A percentile compares a stretch with the other conserved stretches of the same genome.
These are phyloP conservation scores for Gastrophryne carolinensis DNA, from an alignment of 2,797 vertebrate genomes.

Conservation along the genomic window DNA sequence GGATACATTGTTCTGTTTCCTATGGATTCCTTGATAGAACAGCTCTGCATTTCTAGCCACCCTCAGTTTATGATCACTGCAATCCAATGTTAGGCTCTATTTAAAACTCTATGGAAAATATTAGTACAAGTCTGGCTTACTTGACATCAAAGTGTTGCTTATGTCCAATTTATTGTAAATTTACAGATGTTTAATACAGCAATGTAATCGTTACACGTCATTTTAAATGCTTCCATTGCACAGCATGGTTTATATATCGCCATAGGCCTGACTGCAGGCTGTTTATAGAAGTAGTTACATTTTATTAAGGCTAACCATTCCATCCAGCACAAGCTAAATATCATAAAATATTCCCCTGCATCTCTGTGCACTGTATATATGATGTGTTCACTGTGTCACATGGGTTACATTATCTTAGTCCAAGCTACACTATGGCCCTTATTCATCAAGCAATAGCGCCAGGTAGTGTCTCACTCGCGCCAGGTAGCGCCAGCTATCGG, in stretches of 20 bases:
- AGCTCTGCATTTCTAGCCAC: background rate
- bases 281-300: conserved; percentile 27
- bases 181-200: background rate
- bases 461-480: too few species aligned
- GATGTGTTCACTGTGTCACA: background rate
- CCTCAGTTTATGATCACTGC: background rate
- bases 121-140: conserved; percentile 2
- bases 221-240: conserved; percentile 4
- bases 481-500: too few species aligned
- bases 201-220: background rate
- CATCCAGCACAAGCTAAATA: conserved; percentile 13
- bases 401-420: conserved; percentile 10
- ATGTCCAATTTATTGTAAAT: conserved; percentile 15
- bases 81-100: background rate
- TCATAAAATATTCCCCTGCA: conserved; percentile 22
- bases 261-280: background rate
- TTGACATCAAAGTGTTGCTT: conserved; percentile 2
- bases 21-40: too few species aligned
- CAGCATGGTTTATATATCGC: conserved; percentile 27
- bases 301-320: conserved; percentile 28
- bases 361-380: background rate
- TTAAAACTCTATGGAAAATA: conserved; percentile 18
- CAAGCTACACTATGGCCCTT: too few species aligned
- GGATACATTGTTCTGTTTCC: too few species aligned
- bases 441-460: too few species aligned